Conservation (phyloP, 2,888 invertebrate species). For the Monoplex corrugatus region DNA sequence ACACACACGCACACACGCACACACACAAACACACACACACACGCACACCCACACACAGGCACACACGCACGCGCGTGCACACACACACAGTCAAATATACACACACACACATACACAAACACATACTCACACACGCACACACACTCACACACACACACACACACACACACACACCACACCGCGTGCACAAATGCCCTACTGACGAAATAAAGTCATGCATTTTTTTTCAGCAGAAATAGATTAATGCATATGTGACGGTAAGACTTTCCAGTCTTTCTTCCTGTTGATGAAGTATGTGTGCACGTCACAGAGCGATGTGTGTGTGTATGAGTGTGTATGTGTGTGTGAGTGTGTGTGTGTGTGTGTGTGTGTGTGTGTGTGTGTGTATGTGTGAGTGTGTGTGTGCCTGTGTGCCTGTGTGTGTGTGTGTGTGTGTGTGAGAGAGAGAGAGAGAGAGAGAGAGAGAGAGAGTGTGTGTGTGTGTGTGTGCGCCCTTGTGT, state of each 20-base stretch:
- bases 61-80: neutral
- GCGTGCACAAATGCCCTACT: no score
- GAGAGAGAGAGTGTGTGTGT: neutral
- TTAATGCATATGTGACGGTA: no score
- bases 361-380: neutral
- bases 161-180: slow-evolving; percentile 9
- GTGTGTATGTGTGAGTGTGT: neutral
- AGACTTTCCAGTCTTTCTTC: no score
- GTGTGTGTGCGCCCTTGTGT: neutral
- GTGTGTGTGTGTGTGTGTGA: neutral
- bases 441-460: neutral
- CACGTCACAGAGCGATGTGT: no score
- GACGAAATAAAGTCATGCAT: no score
- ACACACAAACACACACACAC: slow-evolving; percentile 10
- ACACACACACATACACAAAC: slow-evolving; percentile 18
- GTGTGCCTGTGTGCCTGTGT: neutral
- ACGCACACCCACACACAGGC: neutral
- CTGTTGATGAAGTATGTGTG: no score
- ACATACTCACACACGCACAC: slow-evolving; percentile 10
- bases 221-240: no score
- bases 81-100: neutral
- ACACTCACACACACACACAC: slow-evolving; percentile 18
- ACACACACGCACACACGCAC: neutral
- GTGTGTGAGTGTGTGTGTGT: slow-evolving; percentile 7
- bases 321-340: neutral